These are phyloP conservation scores for Mesocentrotus franciscanus DNA, from an alignment of 53 echinoderm and acorn worm species.

Conservation along the genomic window DNA sequence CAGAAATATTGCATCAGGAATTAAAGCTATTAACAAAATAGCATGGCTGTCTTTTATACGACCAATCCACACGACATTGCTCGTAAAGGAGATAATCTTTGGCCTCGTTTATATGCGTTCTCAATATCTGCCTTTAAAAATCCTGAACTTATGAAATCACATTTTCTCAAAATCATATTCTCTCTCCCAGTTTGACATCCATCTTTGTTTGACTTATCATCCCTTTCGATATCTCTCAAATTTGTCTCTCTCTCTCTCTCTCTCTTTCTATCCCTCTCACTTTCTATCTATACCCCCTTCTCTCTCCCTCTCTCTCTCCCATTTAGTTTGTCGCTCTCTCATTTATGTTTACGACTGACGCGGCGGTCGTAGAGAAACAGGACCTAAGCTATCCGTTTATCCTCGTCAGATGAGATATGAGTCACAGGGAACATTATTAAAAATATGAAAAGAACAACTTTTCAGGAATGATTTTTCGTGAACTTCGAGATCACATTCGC, in stretches of 20 bases:
- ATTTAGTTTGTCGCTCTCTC: background rate
- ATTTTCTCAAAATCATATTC: background rate
- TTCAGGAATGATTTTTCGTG: slow-evolving; percentile 23
- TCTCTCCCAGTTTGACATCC: background rate
- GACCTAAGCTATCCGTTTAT: background rate
- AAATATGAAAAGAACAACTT: background rate
- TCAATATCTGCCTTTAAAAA: background rate
- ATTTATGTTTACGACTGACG: background rate
- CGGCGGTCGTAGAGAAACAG: background rate
- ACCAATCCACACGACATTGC: background rate
- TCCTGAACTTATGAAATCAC: background rate
- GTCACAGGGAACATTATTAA: slow-evolving; percentile 18
- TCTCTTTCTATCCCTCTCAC: no score
- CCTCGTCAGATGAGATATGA: slow-evolving; percentile 10
- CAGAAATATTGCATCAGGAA: background rate
- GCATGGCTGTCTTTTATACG: background rate
- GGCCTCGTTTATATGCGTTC: background rate
- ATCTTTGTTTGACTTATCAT: background rate
- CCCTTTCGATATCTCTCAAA: background rate
- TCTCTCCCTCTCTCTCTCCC: background rate
- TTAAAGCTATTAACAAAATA: background rate
- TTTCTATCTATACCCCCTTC: no score
- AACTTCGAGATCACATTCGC: background rate
- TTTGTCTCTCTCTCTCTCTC: no score
- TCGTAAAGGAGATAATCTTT: no score